phyloP scores from a whole-genome alignment of 1,140 invertebrate species.

The Bradynema listronoti region DNA sequence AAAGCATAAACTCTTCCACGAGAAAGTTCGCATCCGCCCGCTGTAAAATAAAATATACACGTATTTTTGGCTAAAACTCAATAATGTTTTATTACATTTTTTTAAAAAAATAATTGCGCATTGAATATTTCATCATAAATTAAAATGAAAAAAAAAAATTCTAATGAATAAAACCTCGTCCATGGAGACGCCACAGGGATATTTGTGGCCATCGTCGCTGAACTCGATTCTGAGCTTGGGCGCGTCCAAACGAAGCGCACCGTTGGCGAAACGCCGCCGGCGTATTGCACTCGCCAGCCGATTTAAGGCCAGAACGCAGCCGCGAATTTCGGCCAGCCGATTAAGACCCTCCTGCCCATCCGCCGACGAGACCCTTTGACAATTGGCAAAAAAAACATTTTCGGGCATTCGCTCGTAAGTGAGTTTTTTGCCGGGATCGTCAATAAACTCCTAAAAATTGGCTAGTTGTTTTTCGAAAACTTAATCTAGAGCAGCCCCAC shows the following conservation, averaged over 20 bases:
- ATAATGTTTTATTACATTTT: background rate
- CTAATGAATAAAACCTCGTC: constrained; percentile 31
- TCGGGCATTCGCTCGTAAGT: constrained; percentile 27
- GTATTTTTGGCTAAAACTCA: constrained; percentile 1
- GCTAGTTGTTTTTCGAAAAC: background rate
- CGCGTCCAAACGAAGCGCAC: constrained; percentile 50
- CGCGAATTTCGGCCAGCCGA: constrained; percentile 37
- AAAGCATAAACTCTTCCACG: constrained; percentile 96
- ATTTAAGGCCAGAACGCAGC: too few relatives aligned
- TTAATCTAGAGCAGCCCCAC: background rate
- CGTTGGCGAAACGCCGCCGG: constrained; percentile 32
- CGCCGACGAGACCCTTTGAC: constrained; percentile 72
- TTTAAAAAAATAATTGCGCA: too few relatives aligned
- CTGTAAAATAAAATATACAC: constrained; percentile 19
- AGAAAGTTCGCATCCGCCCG: constrained; percentile 79
- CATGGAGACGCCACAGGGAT: constrained; percentile 36
- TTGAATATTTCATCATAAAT: background rate
- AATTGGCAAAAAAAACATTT: constrained; percentile 67
- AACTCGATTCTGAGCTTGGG: constrained; percentile 50
- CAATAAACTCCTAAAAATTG: constrained; percentile 62
- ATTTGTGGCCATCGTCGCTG: constrained; percentile 55
- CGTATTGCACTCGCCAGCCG: constrained; percentile 43
- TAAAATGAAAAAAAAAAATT: background rate
- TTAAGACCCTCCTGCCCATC: constrained; percentile 61
- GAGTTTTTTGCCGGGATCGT: constrained; percentile 68